Evolutionary conservation across 2,113 vertebrate species (phyloP), one percentile per base, ranked within the genome.

Genomic region (Syrrhaptes paradoxus): DNA sequence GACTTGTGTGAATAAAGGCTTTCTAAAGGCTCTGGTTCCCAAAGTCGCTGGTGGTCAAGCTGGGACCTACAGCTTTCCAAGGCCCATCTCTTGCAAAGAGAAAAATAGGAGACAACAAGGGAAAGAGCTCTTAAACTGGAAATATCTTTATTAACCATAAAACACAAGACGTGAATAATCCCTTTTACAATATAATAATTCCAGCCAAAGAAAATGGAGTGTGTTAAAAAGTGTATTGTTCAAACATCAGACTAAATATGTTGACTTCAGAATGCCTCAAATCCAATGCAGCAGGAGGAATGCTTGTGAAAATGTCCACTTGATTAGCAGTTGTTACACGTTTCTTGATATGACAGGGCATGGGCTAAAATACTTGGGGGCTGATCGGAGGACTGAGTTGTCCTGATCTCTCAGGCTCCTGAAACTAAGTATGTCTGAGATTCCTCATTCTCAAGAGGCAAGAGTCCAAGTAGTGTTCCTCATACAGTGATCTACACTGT

Each of bases 101-200:
- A 77, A 85, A 91, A 88, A 76, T 17, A 17, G 17, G 31, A 89
- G 52, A 51, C 15, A 24, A 51, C 31, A 58, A 78, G 7, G 38
- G 51, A 52, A 87, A 67, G 22, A 63, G 17, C 36, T 89, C 43
- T 92, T 94, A 85, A 94, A 88, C 96, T 87, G 67, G 81, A 94
- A 95, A 87, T 91, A 57, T 57, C 81, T 97, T 97, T 97, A 97
- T 97, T 97, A 95, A 94, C 84, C 91, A 57, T 92, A 91, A 92
- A 97, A 95, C 91, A 96, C 95, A 92, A 95, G 91, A 93, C 17
- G 2, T 96, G 88, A 92, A 86, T 81, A 95, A 92, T 94, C 94
- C 92, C 94, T 96, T 95, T 95, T 97, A 96, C 95, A 97, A 90
- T 63, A 79, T 86, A 85, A 21, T 80, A 91, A 87, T 94, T 96